Evolutionary conservation across 2,888 invertebrate species (phyloP), one percentile per base, ranked within the genome.

Genomic region (Eilema depressum): DNA sequence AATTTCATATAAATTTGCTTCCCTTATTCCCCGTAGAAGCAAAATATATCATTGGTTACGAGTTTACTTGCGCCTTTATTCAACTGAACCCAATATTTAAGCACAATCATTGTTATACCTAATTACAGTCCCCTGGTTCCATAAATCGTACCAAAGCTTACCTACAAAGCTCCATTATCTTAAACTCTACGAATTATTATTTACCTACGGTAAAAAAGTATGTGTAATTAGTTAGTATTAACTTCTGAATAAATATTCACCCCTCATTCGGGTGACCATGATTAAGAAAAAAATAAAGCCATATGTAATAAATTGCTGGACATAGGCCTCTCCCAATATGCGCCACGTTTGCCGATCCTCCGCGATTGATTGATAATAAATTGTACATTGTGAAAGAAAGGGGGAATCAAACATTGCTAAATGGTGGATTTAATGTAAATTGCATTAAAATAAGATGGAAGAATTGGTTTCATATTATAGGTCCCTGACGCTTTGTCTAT

Each of bases 161-260:
- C 47, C 72, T 47, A 61, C n/a, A 71, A 78, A 65, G 68, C 61
- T 11, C 5, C 12, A 70, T 71, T 75, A 73, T 67, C 63, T 70
- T 66, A 66, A 70, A 63, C 57, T 41, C 41, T 41, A 56, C 67
- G 63, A 60, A 66, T 59, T 63, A 67, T 68, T 68, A 69, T 61
- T 73, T 73, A 69, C 70, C 66, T 63, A 60, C 47, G 12, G 26
- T 68, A 65, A 68, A 67, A 72, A 71, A 75, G 65, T 75, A 62
- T 70, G 74, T 69, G 64, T 71, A 74, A 75, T 75, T 76, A 76
- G 74, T 82, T 70, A 73, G 71, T 71, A 79, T 75, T 71, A 77
- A 79, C 73, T 75, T 70, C 71, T 65, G 70, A 71, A 73, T 73
- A 72, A 76, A 78, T 79, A 75, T 78, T 73, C 76, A 66, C 65